These are phyloP conservation scores for Octodon degus DNA, from an alignment of 2,113 vertebrate genomes.

Conservation along the genomic window DNA sequence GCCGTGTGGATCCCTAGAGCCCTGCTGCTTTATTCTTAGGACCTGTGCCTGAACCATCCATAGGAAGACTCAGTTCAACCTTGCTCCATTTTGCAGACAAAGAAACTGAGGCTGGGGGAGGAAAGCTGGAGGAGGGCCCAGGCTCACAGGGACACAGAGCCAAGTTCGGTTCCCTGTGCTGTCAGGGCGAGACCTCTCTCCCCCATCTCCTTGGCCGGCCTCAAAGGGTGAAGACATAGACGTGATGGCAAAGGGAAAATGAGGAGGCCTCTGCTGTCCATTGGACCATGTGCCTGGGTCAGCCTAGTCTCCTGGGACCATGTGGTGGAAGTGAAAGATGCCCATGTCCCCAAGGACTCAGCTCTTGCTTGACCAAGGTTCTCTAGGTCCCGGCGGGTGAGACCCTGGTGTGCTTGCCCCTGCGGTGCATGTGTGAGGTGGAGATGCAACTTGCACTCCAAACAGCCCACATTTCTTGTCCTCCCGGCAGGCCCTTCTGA, in stretches of 20 bases:
- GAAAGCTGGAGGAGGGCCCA: neutral
- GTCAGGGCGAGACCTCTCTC: neutral
- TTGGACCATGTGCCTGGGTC: neutral
- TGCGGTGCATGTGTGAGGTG: too few relatives aligned
- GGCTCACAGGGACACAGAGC: neutral
- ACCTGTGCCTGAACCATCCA: neutral
- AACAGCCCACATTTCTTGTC: neutral
- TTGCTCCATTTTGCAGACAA: constrained; percentile 33
- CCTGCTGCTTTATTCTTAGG: neutral
- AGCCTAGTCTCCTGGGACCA: neutral
- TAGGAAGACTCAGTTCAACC: constrained; percentile 13
- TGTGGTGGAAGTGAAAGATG: neutral
- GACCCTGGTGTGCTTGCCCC: neutral
- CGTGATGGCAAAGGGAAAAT: neutral
- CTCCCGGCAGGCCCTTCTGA: neutral
- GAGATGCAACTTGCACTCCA: neutral
- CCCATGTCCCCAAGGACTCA: neutral
- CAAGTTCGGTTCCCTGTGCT: neutral
- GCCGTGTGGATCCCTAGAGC: neutral
- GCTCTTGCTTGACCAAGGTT: constrained; percentile 16
- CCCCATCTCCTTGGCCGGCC: neutral
- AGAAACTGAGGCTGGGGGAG: neutral
- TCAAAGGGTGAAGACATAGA: neutral
- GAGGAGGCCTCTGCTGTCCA: neutral
- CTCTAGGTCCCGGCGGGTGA: neutral